Evolutionary conservation across 1,140 invertebrate species (phyloP).

Genomic region (Trigoniulus corallinus): DNA sequence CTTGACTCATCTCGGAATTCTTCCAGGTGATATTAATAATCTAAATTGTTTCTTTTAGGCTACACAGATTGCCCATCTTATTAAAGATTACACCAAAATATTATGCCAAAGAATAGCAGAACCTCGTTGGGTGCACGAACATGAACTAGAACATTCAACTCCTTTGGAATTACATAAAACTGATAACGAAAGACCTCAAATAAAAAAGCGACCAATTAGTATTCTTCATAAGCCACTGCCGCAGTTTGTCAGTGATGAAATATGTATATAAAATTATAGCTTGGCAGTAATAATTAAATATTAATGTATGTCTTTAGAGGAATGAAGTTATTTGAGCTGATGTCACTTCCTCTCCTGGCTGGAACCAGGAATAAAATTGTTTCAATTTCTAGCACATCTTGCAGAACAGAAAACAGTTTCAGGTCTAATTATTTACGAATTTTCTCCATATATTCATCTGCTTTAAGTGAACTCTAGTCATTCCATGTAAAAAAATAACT

Average conservation of each 20-base stretch:
- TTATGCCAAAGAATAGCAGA: not conserved
- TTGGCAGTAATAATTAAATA: not conserved
- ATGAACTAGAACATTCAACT: not conserved
- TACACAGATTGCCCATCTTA: not conserved
- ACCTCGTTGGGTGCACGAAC: not conserved
- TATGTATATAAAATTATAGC: not conserved
- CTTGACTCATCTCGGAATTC: not conserved
- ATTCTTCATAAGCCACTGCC: not conserved
- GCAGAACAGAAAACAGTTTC: no score
- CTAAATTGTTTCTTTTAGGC: not conserved
- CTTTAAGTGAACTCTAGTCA: no score
- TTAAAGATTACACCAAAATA: not conserved
- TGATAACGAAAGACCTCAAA: not conserved
- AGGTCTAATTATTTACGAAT: no score
- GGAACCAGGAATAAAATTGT: no score
- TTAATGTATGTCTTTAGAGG: not conserved
- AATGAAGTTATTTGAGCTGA: not conserved
- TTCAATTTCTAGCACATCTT: no score
- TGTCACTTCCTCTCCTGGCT: not conserved
- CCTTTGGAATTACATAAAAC: not conserved
- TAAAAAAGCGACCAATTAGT: not conserved
- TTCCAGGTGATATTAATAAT: not conserved
- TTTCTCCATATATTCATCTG: no score
- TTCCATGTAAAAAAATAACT: no score
- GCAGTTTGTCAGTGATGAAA: not conserved